phyloP scores from a whole-genome alignment of 2,888 invertebrate genomes.

The Eilema caniola region DNA sequence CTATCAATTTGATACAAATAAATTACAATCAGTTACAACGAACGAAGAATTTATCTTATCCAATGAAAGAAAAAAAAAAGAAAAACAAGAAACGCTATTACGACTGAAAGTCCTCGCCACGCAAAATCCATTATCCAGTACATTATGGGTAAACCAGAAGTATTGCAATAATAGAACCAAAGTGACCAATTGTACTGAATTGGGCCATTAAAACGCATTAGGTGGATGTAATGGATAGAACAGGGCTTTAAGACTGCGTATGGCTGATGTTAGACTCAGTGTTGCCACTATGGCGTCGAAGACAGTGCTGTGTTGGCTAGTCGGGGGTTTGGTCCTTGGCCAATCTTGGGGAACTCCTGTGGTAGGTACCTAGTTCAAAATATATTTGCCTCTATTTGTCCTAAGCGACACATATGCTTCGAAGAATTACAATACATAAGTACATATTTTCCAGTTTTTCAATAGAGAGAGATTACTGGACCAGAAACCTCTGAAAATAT shows the following conservation, averaged over 20 bases:
- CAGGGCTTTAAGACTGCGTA: conserved; percentile 33
- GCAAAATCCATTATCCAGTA: too few species aligned
- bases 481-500: not conserved
- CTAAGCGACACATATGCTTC: not conserved
- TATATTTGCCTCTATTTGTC: not conserved
- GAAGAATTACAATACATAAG: not conserved
- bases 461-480: not conserved
- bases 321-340: conserved; percentile 40
- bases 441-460: not conserved
- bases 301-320: conserved; percentile 37
- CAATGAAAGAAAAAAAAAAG: too few species aligned
- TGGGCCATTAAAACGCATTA: conserved; percentile 15
- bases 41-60: too few species aligned
- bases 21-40: too few species aligned
- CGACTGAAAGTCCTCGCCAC: too few species aligned
- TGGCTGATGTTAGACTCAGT: not conserved
- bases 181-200: conserved; percentile 22
- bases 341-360: conserved; percentile 35
- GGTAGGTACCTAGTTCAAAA: conserved; percentile 41
- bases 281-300: conserved; percentile 30
- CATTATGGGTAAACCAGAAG: not conserved
- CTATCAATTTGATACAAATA: too few species aligned
- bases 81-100: too few species aligned
- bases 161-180: conserved; percentile 11
- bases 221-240: not conserved